Conservation (phyloP, 2,113 vertebrate genomes). For the Anguilla rostrata region DNA sequence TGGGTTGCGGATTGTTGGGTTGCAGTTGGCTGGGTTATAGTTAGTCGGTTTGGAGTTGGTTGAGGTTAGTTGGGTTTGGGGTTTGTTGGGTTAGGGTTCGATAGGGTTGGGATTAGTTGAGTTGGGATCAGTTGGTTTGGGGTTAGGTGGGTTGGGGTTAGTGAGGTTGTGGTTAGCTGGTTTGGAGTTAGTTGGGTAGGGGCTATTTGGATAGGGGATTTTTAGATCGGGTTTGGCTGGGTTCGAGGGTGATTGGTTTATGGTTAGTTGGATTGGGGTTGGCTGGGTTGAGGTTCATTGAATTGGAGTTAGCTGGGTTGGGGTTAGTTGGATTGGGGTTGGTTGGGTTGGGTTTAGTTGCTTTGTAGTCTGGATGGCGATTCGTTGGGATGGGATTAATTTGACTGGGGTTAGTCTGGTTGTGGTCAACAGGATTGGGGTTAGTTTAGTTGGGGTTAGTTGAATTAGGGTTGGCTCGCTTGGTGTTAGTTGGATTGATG, state of each 20-base stretch:
- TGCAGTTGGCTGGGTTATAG: too few relatives aligned
- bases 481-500: neutral
- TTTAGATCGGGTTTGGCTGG: neutral
- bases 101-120: neutral
- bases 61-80: too few relatives aligned
- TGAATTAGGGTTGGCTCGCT: neutral
- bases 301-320: too few relatives aligned
- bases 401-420: neutral
- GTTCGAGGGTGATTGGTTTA: neutral
- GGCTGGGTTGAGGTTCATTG: too few relatives aligned
- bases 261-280: too few relatives aligned
- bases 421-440: neutral
- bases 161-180: neutral
- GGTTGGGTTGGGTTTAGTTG: neutral
- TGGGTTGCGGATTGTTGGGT: neutral
- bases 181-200: neutral
- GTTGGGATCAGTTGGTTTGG: neutral
- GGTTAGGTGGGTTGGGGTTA: neutral
- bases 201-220: too few relatives aligned
- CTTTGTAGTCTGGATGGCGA: too few relatives aligned
- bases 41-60: too few relatives aligned
- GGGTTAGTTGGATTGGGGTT: too few relatives aligned
- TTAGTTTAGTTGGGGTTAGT: neutral
- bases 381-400: too few relatives aligned
- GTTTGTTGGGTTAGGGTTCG: neutral